Percentiles rank a stretch among this genome's conserved stretches.
phyloP scores from a whole-genome alignment of 2,888 invertebrate species.

The Adineta ricciae region DNA sequence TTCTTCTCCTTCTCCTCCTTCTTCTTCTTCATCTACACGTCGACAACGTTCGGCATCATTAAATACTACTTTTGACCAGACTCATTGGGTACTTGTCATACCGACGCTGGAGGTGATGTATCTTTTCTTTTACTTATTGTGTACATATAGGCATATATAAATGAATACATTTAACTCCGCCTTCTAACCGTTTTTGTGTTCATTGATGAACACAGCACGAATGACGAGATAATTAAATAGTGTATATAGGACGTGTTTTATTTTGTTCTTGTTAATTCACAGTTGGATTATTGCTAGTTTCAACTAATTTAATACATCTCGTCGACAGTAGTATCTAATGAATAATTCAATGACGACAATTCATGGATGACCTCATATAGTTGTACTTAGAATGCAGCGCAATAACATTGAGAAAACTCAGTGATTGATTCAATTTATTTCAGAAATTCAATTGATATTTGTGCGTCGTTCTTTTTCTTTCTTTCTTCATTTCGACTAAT shows the following conservation, averaged over 20 bases:
- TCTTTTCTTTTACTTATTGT: not conserved
- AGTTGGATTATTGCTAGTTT: not conserved
- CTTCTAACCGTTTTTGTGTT: not conserved
- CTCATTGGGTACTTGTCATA: not conserved
- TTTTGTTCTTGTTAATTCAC: not conserved
- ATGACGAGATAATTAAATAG: too few relatives aligned
- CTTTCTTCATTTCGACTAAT: not conserved
- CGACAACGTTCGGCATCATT: conserved; percentile 2
- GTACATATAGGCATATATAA: not conserved
- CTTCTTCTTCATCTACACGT: not conserved
- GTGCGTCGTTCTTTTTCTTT: not conserved
- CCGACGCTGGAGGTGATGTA: conserved; percentile 2
- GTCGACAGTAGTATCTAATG: not conserved
- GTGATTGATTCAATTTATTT: not conserved
- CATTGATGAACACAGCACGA: not conserved
- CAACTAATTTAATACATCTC: not conserved
- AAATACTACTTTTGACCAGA: not conserved
- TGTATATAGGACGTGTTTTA: not conserved
- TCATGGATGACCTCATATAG: not conserved
- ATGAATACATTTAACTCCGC: not conserved
- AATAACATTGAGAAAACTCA: not conserved
- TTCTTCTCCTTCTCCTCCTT: not conserved
- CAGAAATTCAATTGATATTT: not conserved
- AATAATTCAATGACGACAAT: not conserved
- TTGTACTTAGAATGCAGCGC: not conserved